phyloP scores from a whole-genome alignment of 1,140 invertebrate species.

The Procambarus clarkii region DNA sequence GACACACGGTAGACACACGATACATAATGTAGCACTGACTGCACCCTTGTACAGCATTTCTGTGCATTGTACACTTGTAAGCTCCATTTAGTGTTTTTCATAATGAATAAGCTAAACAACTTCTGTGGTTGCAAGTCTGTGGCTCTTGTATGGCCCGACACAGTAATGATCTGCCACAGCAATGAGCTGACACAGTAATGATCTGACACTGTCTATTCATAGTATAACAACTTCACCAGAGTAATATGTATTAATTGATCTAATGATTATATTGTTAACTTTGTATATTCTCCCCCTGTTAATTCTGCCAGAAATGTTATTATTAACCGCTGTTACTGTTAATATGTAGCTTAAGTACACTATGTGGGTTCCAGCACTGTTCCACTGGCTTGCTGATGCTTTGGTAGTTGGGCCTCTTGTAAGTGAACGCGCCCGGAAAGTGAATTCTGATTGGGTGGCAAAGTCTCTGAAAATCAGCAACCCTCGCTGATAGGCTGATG shows the following conservation, averaged over 20 bases:
- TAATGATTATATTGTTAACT: neutral
- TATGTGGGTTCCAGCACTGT: neutral
- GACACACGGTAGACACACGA: too few species aligned
- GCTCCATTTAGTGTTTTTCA: neutral
- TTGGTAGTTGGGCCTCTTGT: neutral
- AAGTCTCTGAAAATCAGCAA: neutral
- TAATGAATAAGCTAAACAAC: neutral
- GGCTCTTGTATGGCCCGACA: too few species aligned
- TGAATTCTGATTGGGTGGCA: neutral
- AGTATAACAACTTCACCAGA: too few species aligned
- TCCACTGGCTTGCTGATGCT: neutral
- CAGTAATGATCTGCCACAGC: too few species aligned
- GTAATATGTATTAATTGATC: too few species aligned
- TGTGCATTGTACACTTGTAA: too few species aligned
- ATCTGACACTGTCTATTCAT: too few species aligned
- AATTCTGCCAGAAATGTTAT: neutral
- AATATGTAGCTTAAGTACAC: too few species aligned
- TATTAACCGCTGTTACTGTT: neutral
- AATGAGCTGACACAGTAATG: too few species aligned
- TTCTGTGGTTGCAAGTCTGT: neutral
- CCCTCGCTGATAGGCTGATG: neutral
- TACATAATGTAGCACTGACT: too few species aligned
- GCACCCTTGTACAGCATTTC: too few species aligned
- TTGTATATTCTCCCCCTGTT: neutral
- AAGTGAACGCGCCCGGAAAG: neutral